Evolutionary conservation across 2,888 invertebrate species (phyloP).

Genomic region (Platypus cylindrus): DNA sequence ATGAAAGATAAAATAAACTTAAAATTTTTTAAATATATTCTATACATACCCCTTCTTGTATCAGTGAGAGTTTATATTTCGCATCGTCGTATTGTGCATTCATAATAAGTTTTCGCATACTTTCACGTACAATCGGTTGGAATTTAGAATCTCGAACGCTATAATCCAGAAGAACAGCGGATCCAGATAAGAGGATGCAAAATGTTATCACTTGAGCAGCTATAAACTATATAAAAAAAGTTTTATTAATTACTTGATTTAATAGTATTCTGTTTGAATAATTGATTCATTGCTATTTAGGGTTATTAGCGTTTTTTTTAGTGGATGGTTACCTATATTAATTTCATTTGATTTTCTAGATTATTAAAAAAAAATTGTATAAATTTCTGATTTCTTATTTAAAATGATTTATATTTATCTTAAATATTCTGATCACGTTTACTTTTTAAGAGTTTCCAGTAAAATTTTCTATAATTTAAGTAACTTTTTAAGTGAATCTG

Average conservation of each 20-base stretch:
- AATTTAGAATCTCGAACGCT: conserved; percentile 70
- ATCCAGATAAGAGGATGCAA: conserved; percentile 57
- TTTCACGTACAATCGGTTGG: conserved; percentile 60
- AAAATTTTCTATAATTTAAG: conserved; percentile 4
- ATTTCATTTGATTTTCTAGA: no score
- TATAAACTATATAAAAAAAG: conserved; percentile 48
- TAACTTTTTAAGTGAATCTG: conserved; percentile 4
- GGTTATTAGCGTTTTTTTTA: no score
- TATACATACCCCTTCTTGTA: conserved; percentile 69
- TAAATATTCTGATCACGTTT: conserved; percentile 1
- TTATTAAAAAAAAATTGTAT: no score
- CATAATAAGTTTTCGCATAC: conserved; percentile 60
- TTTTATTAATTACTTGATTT: not conserved
- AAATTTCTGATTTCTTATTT: no score
- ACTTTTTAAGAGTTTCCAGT: conserved; percentile 3
- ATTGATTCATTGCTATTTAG: no score
- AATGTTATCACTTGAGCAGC: conserved; percentile 61
- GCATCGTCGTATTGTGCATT: conserved; percentile 63
- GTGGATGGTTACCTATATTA: no score
- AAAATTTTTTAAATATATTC: not conserved
- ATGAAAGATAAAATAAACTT: conserved; percentile 2
- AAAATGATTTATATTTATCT: not conserved
- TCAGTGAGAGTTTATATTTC: conserved; percentile 54
- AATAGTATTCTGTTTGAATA: no score
- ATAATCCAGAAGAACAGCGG: conserved; percentile 64